Percentiles rank a stretch among this genome's conserved stretches.
These are phyloP conservation scores for Mobula hypostoma DNA, from an alignment of 2,113 vertebrate genomes.

Conservation along the genomic window DNA sequence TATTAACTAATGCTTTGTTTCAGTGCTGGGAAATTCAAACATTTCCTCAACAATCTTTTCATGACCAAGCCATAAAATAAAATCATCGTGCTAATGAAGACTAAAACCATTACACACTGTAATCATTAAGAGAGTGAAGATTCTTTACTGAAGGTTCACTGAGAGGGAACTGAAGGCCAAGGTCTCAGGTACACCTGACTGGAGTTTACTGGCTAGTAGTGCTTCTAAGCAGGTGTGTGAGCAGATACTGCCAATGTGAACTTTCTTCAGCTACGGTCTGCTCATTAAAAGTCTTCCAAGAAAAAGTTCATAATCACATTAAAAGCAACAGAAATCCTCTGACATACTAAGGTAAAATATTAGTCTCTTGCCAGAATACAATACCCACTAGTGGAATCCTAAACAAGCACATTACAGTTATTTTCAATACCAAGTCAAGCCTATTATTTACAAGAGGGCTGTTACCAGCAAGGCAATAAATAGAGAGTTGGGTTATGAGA, in stretches of 20 bases:
- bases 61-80: background rate
- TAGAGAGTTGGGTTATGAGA: no score
- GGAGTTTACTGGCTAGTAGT: background rate
- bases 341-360: background rate
- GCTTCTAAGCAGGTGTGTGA: background rate
- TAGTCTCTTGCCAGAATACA: background rate
- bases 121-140: background rate
- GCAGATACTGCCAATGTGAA: background rate
- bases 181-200: background rate
- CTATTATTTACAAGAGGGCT: background rate
- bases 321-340: background rate
- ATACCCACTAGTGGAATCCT: background rate
- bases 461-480: no score
- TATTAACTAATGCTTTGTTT: background rate
- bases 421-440: background rate
- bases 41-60: background rate
- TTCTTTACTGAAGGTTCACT: background rate
- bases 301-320: background rate
- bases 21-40: background rate
- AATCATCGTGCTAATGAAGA: background rate
- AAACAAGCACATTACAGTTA: background rate
- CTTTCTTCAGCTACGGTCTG: background rate
- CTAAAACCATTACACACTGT: background rate
- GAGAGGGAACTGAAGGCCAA: background rate
- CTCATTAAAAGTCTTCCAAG: background rate